These are phyloP conservation scores for Rhinophrynus dorsalis DNA, from an alignment of 2,797 vertebrate species.

Conservation along the genomic window DNA sequence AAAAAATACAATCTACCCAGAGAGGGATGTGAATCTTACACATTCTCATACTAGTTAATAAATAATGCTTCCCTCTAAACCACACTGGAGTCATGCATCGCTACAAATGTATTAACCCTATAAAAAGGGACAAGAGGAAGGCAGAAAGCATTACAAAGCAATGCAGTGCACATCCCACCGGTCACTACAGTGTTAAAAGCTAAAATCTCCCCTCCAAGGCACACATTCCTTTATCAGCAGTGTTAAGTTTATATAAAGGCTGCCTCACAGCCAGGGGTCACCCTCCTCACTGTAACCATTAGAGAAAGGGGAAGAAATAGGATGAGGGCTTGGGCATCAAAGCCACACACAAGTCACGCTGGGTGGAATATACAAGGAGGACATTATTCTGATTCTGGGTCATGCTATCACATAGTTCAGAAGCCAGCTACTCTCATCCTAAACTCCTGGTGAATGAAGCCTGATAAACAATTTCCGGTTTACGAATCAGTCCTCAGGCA, in stretches of 20 bases:
- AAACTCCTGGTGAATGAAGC: background rate
- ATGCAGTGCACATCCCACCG: too few relatives aligned
- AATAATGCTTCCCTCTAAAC: too few relatives aligned
- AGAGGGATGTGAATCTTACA: too few relatives aligned
- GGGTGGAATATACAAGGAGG: background rate
- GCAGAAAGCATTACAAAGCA: too few relatives aligned
- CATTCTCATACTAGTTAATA: too few relatives aligned
- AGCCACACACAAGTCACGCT: constrained; percentile 15
- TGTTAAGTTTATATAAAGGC: background rate
- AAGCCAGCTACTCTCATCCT: background rate
- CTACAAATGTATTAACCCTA: background rate
- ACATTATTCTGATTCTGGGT: background rate
- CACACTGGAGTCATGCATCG: background rate
- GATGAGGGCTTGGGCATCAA: background rate
- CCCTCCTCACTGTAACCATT: background rate
- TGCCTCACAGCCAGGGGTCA: background rate
- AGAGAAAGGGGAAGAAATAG: constrained; percentile 16
- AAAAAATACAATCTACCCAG: too few relatives aligned
- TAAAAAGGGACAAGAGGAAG: too few relatives aligned
- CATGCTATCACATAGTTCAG: background rate
- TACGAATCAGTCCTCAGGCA: background rate
- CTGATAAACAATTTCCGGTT: background rate
- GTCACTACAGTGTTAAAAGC: too few relatives aligned
- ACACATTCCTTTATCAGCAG: constrained; percentile 45
- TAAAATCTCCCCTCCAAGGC: background rate